Conservation (phyloP, 2,113 vertebrate species). For the Bothrops jararaca region DNA sequence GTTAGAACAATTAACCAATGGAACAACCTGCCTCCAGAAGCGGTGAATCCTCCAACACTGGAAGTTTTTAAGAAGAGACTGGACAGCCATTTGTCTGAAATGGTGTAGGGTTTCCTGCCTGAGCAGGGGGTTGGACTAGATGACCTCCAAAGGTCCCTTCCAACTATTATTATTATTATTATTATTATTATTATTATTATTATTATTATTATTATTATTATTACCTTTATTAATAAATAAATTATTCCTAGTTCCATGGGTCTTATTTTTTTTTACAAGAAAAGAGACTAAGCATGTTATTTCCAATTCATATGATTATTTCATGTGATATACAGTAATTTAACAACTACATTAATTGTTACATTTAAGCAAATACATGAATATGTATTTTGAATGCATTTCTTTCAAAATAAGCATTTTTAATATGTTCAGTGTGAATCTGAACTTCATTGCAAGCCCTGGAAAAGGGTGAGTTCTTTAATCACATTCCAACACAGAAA, state of each 20-base stretch:
- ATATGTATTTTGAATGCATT: background rate
- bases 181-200: too few species aligned
- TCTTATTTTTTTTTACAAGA: background rate
- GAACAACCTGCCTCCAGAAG: too few species aligned
- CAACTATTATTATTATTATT: too few species aligned
- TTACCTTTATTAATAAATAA: background rate
- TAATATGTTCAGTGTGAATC: background rate
- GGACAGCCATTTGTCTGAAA: too few species aligned
- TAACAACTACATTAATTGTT: background rate
- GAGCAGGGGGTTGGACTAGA: too few species aligned
- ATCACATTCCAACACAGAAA: background rate
- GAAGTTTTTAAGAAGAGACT: too few species aligned
- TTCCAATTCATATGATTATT: background rate
- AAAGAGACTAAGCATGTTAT: background rate
- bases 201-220: too few species aligned
- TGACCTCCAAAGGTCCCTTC: too few species aligned
- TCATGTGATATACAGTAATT: background rate
- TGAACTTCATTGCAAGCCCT: background rate
- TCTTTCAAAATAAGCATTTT: background rate
- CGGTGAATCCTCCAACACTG: too few species aligned
- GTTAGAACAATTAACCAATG: too few species aligned
- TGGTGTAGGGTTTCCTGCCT: too few species aligned
- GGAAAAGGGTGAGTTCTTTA: background rate
- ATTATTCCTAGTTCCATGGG: background rate
- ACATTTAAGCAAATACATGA: background rate